Base-by-base conservation (phyloP, 1,140 invertebrate genomes). In the Brevipalpus yothersi region DNA sequence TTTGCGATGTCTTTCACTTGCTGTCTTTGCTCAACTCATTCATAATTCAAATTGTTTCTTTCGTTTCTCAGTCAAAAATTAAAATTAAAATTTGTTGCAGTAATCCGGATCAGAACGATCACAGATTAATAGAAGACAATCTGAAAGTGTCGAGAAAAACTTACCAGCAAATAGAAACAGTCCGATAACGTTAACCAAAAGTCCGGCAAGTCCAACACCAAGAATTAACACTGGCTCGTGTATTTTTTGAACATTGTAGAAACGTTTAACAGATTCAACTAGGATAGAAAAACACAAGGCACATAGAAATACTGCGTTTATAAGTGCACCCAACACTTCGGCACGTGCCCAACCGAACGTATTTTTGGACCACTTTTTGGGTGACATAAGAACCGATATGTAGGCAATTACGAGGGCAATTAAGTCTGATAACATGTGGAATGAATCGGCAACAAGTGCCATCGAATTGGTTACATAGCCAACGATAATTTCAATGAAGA, bases 301-400 rank as follows among this genome's bases (percentile, higher is more conserved):
- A 13, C 76, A 63, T 1, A 78, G 69, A 62, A 78, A 78, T 0
- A 78, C 77, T 0, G 76, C 69, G 68, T 78, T 78, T 13, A 78
- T 70, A 41, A 78, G 65, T n/a, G 76, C 76, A 58, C 76, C 76
- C 7, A 78, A 65, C 8, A 78, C 73, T 68, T 78, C 77, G 17
- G 76, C 77, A 55, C 76, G 65, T 10, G 73, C 74, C 77, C 76
- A 78, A 23, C 76, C 76, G 66, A 75, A 78, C 10, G 76, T 78
- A 62, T 77, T 77, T 58, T 75, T 68, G 4, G 67, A 63, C 64
- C 69, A 66, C 41, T 63, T 68, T 60, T 66, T 68, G 2, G 67
- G 68, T 49, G 68, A 69, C 64, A 68, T 68, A 47, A 61, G 45
- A 2, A 68, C 66, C n/a, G 64, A 67, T n/a, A 67, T 41, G 55